A percentile compares a stretch with the other conserved stretches of the same genome.
These are phyloP conservation scores for Disparrhopalites patrizii DNA, from an alignment of 2,888 invertebrate genomes.

Conservation along the genomic window DNA sequence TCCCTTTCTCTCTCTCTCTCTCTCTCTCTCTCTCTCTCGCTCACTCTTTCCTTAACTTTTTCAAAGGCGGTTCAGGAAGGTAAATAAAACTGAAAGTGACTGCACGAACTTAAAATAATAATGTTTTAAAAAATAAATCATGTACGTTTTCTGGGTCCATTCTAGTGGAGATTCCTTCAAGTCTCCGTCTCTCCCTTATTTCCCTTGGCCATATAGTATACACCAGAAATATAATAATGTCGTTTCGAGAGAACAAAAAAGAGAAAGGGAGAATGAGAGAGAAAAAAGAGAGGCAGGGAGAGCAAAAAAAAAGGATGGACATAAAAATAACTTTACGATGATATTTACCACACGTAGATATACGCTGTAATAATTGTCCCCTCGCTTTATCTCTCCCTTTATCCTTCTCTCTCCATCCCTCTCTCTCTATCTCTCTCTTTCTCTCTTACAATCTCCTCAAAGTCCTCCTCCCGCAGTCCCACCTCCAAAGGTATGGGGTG, in stretches of 20 bases:
- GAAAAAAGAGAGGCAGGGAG: background rate
- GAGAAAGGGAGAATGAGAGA: background rate
- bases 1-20: too few species aligned
- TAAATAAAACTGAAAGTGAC: constrained; percentile 16
- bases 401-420: background rate
- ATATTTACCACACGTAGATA: constrained; percentile 8
- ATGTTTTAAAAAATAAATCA: constrained; percentile 3
- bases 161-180: background rate
- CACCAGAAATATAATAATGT: background rate
- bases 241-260: background rate
- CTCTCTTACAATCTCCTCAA: background rate
- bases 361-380: background rate
- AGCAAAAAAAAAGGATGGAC: background rate
- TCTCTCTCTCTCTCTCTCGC: too few species aligned
- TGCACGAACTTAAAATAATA: constrained; percentile 7
- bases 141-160: background rate
- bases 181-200: background rate
- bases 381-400: background rate
- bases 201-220: background rate
- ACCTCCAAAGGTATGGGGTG: background rate
- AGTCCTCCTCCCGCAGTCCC: background rate
- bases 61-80: background rate
- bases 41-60: too few species aligned
- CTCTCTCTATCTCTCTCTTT: background rate
- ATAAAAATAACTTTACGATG: constrained; percentile 17